Percentiles rank a stretch among this genome's conserved stretches.
Conservation (phyloP, 1,140 invertebrate genomes). For the Drosophila suzukii region DNA sequence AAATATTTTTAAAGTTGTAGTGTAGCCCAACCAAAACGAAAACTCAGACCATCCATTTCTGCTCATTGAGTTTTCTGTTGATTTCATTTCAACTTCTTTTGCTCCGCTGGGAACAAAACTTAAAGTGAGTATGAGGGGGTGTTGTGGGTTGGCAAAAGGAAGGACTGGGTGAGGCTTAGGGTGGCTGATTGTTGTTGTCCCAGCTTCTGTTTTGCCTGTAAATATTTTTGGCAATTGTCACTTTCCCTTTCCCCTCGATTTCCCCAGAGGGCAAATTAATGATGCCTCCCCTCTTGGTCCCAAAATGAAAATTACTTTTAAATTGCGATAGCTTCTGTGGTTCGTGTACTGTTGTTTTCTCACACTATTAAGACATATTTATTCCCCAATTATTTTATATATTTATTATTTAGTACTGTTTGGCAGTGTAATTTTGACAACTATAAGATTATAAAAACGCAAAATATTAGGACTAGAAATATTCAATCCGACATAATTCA, state of each 20-base stretch:
- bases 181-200: constrained; percentile 54
- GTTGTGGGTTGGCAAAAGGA: background rate
- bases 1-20: background rate
- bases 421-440: background rate
- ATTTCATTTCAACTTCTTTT: constrained; percentile 83
- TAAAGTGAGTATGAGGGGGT: constrained; percentile 33
- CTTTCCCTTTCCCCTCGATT: constrained; percentile 12
- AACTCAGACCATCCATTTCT: constrained; percentile 10
- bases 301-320: constrained; percentile 69
- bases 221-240: constrained; percentile 81
- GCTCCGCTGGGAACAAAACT: constrained; percentile 77
- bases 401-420: no score
- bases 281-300: constrained; percentile 58
- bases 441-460: background rate
- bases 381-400: constrained; percentile 55
- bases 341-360: constrained; percentile 47
- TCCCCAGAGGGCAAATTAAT: constrained; percentile 69
- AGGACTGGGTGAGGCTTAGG: constrained; percentile 38
- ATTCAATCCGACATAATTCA: no score
- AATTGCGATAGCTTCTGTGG: constrained; percentile 38
- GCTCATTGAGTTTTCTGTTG: constrained; percentile 82
- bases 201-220: constrained; percentile 76
- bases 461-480: background rate
- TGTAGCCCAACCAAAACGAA: background rate
- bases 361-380: constrained; percentile 72